phyloP scores from a whole-genome alignment of 2,888 invertebrate genomes.

The Dioctria rufipes region DNA sequence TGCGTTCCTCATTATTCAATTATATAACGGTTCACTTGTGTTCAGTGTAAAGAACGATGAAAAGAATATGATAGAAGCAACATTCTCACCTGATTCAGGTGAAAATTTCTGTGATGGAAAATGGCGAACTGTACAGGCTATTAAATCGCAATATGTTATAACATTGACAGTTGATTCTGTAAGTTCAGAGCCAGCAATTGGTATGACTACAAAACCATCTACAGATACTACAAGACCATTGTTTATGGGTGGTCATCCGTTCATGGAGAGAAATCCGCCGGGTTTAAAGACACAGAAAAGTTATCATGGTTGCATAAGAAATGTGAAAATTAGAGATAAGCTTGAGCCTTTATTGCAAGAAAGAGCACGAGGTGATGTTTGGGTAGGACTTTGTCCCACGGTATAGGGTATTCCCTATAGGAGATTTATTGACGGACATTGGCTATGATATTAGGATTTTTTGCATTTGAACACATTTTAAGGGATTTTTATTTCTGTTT shows the following conservation, averaged over 20 bases:
- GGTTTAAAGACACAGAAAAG: slow-evolving; percentile 82
- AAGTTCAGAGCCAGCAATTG: slow-evolving; percentile 82
- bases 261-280: slow-evolving; percentile 69
- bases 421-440: not conserved
- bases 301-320: slow-evolving; percentile 86
- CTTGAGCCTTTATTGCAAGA: slow-evolving; percentile 72
- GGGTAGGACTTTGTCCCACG: slow-evolving; percentile 84
- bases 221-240: slow-evolving; percentile 89
- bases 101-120: slow-evolving; percentile 92
- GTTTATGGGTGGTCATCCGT: slow-evolving; percentile 91
- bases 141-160: slow-evolving; percentile 92
- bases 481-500: too few relatives aligned
- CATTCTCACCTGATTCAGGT: slow-evolving; percentile 78
- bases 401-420: slow-evolving; percentile 72
- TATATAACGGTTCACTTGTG: slow-evolving; percentile 87
- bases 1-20: slow-evolving; percentile 89
- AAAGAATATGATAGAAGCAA: slow-evolving; percentile 81
- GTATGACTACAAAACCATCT: slow-evolving; percentile 76
- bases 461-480: too few relatives aligned
- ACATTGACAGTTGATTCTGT: slow-evolving; percentile 89
- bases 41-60: slow-evolving; percentile 86
- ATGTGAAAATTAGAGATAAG: slow-evolving; percentile 77
- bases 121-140: slow-evolving; percentile 90
- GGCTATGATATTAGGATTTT: slow-evolving; percentile 12
- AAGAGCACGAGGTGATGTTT: slow-evolving; percentile 81